These are phyloP conservation scores for Platypus cylindrus DNA, from an alignment of 2,888 invertebrate genomes.

Conservation along the genomic window DNA sequence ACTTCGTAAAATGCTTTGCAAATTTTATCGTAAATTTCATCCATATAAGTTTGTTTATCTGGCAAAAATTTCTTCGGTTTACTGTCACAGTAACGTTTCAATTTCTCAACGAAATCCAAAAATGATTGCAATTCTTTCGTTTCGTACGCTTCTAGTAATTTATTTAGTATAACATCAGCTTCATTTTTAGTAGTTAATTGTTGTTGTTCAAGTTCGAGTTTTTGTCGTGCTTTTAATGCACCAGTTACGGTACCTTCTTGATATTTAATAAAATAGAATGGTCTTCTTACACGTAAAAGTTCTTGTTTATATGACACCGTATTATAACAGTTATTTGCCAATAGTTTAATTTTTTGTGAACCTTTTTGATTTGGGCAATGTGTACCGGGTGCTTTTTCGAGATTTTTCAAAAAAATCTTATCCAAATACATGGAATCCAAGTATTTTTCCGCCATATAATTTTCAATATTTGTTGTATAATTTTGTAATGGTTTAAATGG, in stretches of 20 bases:
- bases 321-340: conserved; percentile 27
- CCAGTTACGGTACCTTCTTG: conserved; percentile 28
- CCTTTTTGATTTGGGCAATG: conserved; percentile 32
- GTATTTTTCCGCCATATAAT: conserved; percentile 35
- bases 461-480: conserved; percentile 32
- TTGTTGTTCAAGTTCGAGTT: conserved; percentile 25
- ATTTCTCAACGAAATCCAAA: conserved; percentile 27
- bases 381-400: conserved; percentile 27
- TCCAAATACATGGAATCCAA: conserved; percentile 35
- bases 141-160: conserved; percentile 27
- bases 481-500: conserved; percentile 30
- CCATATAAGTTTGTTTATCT: conserved; percentile 29
- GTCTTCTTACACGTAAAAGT: conserved; percentile 33
- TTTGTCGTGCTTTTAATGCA: conserved; percentile 24
- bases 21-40: conserved; percentile 33
- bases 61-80: conserved; percentile 33
- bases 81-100: conserved; percentile 33
- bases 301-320: conserved; percentile 33
- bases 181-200: conserved; percentile 30
- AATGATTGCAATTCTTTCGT: conserved; percentile 16
- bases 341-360: conserved; percentile 23
- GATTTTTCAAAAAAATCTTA: conserved; percentile 32
- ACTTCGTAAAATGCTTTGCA: conserved; percentile 34
- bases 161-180: conserved; percentile 30
- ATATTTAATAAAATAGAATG: conserved; percentile 36